phyloP scores from a whole-genome alignment of 2,113 vertebrate species.

The Gobiocypris rarus region DNA sequence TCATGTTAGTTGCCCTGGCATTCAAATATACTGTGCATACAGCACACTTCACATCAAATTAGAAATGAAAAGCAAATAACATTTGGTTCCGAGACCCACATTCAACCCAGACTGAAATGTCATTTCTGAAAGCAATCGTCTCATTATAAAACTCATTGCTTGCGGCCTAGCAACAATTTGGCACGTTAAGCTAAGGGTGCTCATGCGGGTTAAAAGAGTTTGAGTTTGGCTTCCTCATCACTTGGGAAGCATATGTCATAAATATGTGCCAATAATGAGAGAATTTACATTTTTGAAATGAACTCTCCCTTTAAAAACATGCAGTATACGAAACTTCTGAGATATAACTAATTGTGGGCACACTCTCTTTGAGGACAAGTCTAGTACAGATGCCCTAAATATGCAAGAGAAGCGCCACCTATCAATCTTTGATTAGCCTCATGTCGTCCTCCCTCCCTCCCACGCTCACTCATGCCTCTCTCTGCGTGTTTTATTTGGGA shows the following conservation, averaged over 20 bases:
- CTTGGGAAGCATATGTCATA: not conserved
- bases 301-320: not conserved
- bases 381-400: slow-evolving; percentile 16
- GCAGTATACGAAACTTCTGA: not conserved
- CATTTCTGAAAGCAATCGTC: slow-evolving; percentile 33
- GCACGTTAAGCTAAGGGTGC: not conserved
- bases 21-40: slow-evolving; percentile 8
- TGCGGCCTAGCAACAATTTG: not conserved
- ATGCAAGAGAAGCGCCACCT: slow-evolving; percentile 20
- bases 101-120: slow-evolving; percentile 41
- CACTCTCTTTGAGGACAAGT: not conserved
- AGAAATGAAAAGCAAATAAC: slow-evolving; percentile 32
- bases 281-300: too few relatives aligned
- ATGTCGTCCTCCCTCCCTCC: slow-evolving; percentile 19
- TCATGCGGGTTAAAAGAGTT: not conserved
- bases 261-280: not conserved
- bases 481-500: slow-evolving; percentile 17
- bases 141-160: slow-evolving; percentile 10
- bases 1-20: slow-evolving; percentile 25
- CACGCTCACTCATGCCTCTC: slow-evolving; percentile 10
- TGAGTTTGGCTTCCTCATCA: not conserved
- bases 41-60: slow-evolving; percentile 30
- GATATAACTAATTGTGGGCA: not conserved
- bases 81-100: slow-evolving; percentile 20
- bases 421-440: slow-evolving; percentile 46